Evolutionary conservation across 2,888 invertebrate species (phyloP), one percentile per base, ranked within the genome.

Genomic region (Stratiomys singularior): DNA sequence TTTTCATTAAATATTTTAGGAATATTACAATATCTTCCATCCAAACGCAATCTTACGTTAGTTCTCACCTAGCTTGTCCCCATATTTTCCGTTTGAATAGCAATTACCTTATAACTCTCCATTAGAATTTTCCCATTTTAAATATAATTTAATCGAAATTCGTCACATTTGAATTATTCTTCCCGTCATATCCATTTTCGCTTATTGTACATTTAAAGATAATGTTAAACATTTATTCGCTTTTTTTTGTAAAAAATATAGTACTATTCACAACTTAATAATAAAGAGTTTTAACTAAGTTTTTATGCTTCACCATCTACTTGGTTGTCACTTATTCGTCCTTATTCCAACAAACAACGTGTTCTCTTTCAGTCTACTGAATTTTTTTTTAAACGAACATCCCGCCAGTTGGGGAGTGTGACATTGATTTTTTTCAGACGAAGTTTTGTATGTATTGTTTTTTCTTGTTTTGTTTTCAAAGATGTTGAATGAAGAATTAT

Each of bases 231-330:
- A 46, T 69, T 46, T 46, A 64, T 69, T 47, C 69, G 27, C 21
- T 11, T 52, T 52, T 66, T 64, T 64, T 64, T 46, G 46, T 67
- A 44, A 44, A 67, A 37, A 69, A 69, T 69, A 69, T 46, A 69
- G 46, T 67, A 67, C 44, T 67, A 64, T 64, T 9, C 64, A 64
- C 30, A 60, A 60, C 58, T 60, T 60, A 60, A 60, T 52, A n/a
- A n/a, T 52, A 52, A 11, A 60, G 25, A 64, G 30, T 28, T 64
- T 66, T 37, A 30, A 37, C 66, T 37, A 66, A 66, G 30, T n/a
- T 30, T 37, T 15, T 64, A n/a, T 21, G 15, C 18, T 66, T 60
- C 7, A 9, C 15, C 18, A 9, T 9, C 37, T 37, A 37, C 37
- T 37, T 37, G 37, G 3, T 52, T 52, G 4, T 15, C 52, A 52